Base-by-base conservation (phyloP, 2,888 invertebrate species). In the Cepaea hortensis region DNA sequence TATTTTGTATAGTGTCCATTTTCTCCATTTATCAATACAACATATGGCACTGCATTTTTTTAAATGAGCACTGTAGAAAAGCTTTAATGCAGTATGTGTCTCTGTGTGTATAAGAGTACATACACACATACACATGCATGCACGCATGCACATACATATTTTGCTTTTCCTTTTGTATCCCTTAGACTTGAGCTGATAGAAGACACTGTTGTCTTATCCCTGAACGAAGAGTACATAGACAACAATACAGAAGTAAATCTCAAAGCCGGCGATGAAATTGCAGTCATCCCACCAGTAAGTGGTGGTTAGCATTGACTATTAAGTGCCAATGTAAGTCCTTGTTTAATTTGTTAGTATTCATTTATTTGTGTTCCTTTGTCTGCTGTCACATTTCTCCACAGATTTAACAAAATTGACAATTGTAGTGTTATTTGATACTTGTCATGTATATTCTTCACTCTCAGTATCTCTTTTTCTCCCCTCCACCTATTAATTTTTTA, bases 231-330 rank as follows among this genome's bases (percentile, higher is more conserved):
- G 90, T 98, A 97, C 91, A 96, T 96, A 89, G 95, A 95, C 23
- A 95, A 96, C 3, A 95, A 95, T 68, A 94, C 95, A 70, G 94
- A 85, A 73, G n/a, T 93, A 65, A 83, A 80, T 7, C 75, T 94
- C n/a, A 95, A 95, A 72, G 95, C 96, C 55, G 96, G 96, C 89
- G 98, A 98, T 95, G 97, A 96, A 94, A 96, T 98, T 89, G 98
- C 98, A 88, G 96, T 98, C 20, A 98, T 99, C 93, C 98, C 98
- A 84, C 98, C 98, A 0, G 95, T 99, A 83, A 98, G 98, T 95
- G 98, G 98, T 91, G 98, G 98, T 91, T 97, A 96, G 76, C 48
- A 65, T 84, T 79, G 23, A 55, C 48, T 50, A n/a, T n/a, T 20
- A 20, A 20, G 68, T 68, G 18, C 18, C 5, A 55, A 23, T 77